Evolutionary conservation across 2,113 vertebrate species (phyloP).

Genomic region (Hemicordylus capensis): DNA sequence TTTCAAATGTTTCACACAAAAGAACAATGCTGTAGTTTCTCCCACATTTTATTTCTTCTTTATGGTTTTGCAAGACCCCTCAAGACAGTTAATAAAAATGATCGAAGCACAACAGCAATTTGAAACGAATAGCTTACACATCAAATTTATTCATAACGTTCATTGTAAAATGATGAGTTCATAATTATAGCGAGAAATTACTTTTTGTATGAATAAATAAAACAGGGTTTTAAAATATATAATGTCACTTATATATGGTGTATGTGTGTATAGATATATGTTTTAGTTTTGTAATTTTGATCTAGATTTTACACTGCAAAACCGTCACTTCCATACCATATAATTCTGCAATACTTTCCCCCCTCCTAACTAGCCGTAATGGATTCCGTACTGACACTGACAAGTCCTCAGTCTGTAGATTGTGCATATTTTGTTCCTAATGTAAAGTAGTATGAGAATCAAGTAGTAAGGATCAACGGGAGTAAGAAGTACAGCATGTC

Average conservation of each 20-base stretch:
- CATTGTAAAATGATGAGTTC: not conserved
- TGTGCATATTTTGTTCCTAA: not conserved
- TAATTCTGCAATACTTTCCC: not conserved
- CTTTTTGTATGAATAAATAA: not conserved
- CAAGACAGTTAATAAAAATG: not conserved
- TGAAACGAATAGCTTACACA: not conserved
- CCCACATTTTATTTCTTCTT: not conserved
- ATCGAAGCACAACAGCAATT: not conserved
- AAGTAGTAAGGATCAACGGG: not conserved
- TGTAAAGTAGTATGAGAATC: not conserved
- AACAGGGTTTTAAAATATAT: not conserved
- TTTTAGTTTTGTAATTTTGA: not conserved
- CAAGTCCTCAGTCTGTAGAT: not conserved
- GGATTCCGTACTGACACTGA: not conserved
- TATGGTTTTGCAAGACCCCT: not conserved
- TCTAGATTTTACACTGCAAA: not conserved
- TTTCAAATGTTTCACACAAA: not conserved
- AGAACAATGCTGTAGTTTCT: not conserved
- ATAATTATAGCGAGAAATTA: not conserved
- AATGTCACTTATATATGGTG: too few species aligned
- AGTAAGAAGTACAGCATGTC: not conserved
- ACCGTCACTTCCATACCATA: not conserved
- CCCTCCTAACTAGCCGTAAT: not conserved
- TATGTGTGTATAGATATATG: too few species aligned
- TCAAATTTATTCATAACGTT: not conserved